Evolutionary conservation across 1,140 invertebrate species (phyloP), one percentile per base, ranked within the genome.

Genomic region (Drosophila lacteicornis): DNA sequence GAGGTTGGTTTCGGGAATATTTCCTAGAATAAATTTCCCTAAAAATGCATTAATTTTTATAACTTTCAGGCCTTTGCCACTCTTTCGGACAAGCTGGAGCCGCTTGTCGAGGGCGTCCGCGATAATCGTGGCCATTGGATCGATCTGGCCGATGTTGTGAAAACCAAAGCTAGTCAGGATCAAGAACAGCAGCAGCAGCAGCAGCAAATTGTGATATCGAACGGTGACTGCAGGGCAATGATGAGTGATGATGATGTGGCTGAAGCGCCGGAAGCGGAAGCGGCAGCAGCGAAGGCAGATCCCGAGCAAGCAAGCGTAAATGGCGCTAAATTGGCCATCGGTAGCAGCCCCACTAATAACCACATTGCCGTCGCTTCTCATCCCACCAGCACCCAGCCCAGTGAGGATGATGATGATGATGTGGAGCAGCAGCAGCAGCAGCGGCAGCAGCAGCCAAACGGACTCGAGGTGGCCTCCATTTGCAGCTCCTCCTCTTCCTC

Each of bases 91-190:
- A 95, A 96, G 74, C 91, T 99, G 61, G 94, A 95, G 77, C 97
- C 97, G 9, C 93, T 99, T 84, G 94, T 97, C 0, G 96, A 97
- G 55, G 97, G 98, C 12, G 97, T 98, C n/a, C 93, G 95, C 51
- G 93, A 94, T 60, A 99, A 99, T 93, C 95, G 97, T 61, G 93
- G 94, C 17, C 95, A 97, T 79, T 99, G 98, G 98, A 93, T 97
- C 50, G 94, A 96, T 71, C 93, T 97, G 45, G 95, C 97, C 5
- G 94, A 95, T 68, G 94, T 93, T 77, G 94, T 84, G 38, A 87
- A 86, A 83, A 71, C 30, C 70, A 92, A 90, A 81, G 79, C 84
- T 91, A 87, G 82, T 88, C 84, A 88, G 80, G 77, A 85, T 67
- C 49, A 71, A 49, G 53, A 75, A 47, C 47, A 53, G 55, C 40